Percentiles rank a stretch among this genome's conserved stretches.
Conservation (phyloP, 1,140 invertebrate species). For the Diplogasteroides magnus region DNA sequence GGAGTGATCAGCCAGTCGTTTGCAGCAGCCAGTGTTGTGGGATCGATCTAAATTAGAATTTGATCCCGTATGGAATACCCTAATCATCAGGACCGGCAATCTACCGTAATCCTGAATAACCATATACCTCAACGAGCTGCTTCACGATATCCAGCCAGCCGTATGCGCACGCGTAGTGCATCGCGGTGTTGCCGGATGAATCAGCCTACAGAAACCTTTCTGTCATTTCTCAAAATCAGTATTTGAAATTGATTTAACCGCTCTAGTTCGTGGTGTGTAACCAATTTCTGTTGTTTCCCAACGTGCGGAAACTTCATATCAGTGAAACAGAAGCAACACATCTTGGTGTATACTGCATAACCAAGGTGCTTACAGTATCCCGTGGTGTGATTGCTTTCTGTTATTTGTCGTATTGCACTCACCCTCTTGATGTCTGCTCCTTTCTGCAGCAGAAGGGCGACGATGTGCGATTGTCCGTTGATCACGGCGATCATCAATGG, state of each 20-base stretch:
- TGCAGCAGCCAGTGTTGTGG: slow-evolving; percentile 54
- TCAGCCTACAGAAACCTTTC: slow-evolving; percentile 46
- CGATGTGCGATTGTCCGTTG: slow-evolving; percentile 60
- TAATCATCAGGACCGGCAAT: neutral
- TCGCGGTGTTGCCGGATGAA: slow-evolving; percentile 60
- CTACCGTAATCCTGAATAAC: neutral
- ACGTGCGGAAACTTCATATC: no score
- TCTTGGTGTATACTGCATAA: no score
- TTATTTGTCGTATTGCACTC: neutral
- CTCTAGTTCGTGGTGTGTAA: no score
- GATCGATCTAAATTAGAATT: slow-evolving; percentile 47
- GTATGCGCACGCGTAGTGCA: slow-evolving; percentile 63
- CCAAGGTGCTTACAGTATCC: no score
- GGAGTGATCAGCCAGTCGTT: slow-evolving; percentile 61
- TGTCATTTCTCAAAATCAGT: no score
- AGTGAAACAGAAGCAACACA: no score
- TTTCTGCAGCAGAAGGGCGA: slow-evolving; percentile 59
- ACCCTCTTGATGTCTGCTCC: slow-evolving; percentile 58
- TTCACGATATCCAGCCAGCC: slow-evolving; percentile 62
- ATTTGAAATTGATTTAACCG: no score
- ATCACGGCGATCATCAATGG: slow-evolving; percentile 61
- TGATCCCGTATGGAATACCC: no score
- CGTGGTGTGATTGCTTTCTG: no score
- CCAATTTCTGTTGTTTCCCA: no score
- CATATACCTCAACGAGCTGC: slow-evolving; percentile 58